Conservation (phyloP, 2,113 vertebrate species). For the Melanerpes formicivorus region DNA sequence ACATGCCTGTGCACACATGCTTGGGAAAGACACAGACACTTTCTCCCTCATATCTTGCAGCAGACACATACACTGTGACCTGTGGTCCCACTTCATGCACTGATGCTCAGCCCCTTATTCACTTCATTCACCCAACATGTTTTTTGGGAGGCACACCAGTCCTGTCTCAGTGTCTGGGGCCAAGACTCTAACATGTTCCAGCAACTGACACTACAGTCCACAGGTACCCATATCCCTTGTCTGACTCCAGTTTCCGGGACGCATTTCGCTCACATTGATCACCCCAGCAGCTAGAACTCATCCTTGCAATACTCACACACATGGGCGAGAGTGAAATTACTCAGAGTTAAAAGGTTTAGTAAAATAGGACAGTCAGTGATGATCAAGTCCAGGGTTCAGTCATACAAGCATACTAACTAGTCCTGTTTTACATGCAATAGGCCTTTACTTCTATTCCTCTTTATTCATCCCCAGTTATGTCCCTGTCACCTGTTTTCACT, state of each 20-base stretch:
- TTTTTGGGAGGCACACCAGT: not conserved
- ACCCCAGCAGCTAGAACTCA: not conserved
- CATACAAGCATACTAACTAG: not conserved
- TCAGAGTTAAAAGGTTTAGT: not conserved
- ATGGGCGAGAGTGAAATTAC: not conserved
- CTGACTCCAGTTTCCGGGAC: not conserved
- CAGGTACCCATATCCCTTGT: not conserved
- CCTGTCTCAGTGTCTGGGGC: not conserved
- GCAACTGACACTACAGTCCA: not conserved
- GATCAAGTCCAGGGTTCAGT: fast-evolving
- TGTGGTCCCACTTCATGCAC: not conserved
- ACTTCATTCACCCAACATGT: fast-evolving
- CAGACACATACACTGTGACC: too few relatives aligned
- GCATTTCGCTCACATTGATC: too few relatives aligned
- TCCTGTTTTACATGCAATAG: fast-evolving
- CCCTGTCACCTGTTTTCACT: not conserved
- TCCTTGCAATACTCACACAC: not conserved
- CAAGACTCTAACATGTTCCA: not conserved
- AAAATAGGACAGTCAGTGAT: not conserved
- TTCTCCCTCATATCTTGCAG: too few relatives aligned
- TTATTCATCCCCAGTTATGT: not conserved
- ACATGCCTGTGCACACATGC: too few relatives aligned
- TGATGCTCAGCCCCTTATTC: fast-evolving
- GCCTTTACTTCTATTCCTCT: not conserved
- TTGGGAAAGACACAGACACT: too few relatives aligned